Conservation (phyloP, 2,888 invertebrate species). For the Aethes cnicana region DNA sequence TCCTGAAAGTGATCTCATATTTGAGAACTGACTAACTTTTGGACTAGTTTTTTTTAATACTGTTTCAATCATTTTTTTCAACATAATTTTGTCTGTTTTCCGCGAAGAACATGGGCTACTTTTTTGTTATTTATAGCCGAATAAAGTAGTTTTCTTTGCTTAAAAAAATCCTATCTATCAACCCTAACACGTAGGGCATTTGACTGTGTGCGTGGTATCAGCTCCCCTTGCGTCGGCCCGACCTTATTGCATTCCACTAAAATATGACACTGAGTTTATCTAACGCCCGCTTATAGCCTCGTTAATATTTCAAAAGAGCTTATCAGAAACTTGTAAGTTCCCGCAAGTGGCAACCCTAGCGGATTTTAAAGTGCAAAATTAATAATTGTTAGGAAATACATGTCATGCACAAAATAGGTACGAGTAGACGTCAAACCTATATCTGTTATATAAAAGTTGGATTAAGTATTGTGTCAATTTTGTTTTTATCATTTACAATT, state of each 20-base stretch:
- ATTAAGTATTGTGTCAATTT: no score
- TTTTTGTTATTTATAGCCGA: slow-evolving; percentile 18
- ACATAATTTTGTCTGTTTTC: no score
- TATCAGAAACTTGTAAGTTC: slow-evolving; percentile 23
- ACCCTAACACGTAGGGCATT: slow-evolving; percentile 58
- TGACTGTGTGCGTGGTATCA: slow-evolving; percentile 59
- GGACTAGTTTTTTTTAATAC: background rate
- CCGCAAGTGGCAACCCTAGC: slow-evolving; percentile 9
- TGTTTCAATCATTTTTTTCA: no score
- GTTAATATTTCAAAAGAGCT: slow-evolving; percentile 11
- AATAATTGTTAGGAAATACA: no score
- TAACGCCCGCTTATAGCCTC: slow-evolving; percentile 31
- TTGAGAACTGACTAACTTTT: background rate
- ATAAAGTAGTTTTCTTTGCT: background rate
- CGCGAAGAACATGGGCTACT: no score
- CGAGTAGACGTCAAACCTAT: no score
- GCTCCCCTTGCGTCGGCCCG: slow-evolving; percentile 64
- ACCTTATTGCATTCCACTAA: slow-evolving; percentile 79
- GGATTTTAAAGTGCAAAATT: no score
- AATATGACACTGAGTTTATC: slow-evolving; percentile 71
- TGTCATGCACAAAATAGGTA: no score
- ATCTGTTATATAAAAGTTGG: no score
- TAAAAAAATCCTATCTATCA: slow-evolving; percentile 40
- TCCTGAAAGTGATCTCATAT: no score
- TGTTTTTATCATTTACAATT: no score